Conservation (phyloP, 2,797 vertebrate species). For the Acanthis flammea region DNA sequence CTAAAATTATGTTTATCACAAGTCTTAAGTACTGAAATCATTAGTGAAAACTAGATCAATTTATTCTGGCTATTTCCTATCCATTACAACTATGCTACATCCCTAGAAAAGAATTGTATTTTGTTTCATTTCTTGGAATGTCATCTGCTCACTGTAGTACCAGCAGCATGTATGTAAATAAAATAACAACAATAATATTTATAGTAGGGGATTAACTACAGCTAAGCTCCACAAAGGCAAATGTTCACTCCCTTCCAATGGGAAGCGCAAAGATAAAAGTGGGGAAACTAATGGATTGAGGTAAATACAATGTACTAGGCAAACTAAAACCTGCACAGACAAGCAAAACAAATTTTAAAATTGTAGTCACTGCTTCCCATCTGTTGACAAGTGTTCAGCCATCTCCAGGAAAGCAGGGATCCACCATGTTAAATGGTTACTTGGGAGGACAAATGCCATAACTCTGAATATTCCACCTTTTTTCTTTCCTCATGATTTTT, state of each 20-base stretch:
- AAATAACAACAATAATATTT: background rate
- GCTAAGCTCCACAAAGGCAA: background rate
- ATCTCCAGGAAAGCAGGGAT: background rate
- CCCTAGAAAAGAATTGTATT: background rate
- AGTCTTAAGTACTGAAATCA: background rate
- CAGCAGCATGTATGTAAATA: background rate
- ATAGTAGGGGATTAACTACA: background rate
- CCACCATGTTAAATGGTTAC: rapidly evolving
- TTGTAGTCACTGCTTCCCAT: background rate
- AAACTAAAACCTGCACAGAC: background rate
- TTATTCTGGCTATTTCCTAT: background rate
- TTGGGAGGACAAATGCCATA: background rate
- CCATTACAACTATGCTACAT: background rate
- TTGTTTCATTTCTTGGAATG: background rate
- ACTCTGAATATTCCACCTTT: rapidly evolving
- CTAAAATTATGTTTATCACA: background rate
- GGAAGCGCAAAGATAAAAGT: background rate
- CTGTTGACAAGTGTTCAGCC: rapidly evolving
- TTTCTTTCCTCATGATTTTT: background rate
- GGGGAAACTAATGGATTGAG: background rate
- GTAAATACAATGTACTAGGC: background rate
- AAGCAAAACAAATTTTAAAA: background rate
- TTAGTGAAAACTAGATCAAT: background rate
- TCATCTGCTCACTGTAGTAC: background rate
- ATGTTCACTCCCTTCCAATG: background rate